These are phyloP conservation scores for Lagria hirta DNA, from an alignment of 2,888 invertebrate genomes.

Conservation along the genomic window DNA sequence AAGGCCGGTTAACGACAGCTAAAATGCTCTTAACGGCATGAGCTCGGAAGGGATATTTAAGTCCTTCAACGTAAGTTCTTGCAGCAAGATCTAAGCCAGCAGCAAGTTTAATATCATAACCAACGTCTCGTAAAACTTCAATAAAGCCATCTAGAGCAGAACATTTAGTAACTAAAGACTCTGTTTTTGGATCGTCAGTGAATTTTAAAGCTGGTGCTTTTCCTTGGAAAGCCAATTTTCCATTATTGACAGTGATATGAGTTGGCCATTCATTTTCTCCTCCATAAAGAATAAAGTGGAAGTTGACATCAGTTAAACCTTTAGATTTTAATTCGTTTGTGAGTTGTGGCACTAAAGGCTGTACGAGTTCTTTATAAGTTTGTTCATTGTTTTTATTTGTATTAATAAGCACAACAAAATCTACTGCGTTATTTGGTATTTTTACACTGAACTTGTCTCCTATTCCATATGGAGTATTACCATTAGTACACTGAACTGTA, in stretches of 20 bases:
- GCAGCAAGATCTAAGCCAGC: constrained; percentile 40
- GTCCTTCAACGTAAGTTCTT: constrained; percentile 65
- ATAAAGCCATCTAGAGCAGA: constrained; percentile 41
- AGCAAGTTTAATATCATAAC: constrained; percentile 45
- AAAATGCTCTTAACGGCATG: constrained; percentile 75
- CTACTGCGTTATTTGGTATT: constrained; percentile 73
- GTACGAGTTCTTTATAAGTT: constrained; percentile 64
- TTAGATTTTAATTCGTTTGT: constrained; percentile 63
- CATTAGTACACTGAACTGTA: constrained; percentile 56
- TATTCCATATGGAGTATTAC: constrained; percentile 53
- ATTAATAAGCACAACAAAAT: constrained; percentile 78
- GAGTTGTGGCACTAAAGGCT: constrained; percentile 63
- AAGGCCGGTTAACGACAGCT: constrained; percentile 64
- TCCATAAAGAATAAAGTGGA: constrained; percentile 62
- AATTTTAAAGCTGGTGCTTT: constrained; percentile 55
- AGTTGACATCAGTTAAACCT: constrained; percentile 64
- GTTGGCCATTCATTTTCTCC: constrained; percentile 60
- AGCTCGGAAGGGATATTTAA: constrained; percentile 73
- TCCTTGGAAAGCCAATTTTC: constrained; percentile 56
- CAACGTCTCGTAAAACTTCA: constrained; percentile 39
- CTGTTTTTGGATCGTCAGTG: constrained; percentile 37
- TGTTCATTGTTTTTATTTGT: constrained; percentile 63
- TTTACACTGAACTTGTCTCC: constrained; percentile 68
- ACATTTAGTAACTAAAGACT: constrained; percentile 33
- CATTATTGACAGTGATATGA: constrained; percentile 58